Conservation (phyloP, 2,113 vertebrate species). For the Ochotona princeps region DNA sequence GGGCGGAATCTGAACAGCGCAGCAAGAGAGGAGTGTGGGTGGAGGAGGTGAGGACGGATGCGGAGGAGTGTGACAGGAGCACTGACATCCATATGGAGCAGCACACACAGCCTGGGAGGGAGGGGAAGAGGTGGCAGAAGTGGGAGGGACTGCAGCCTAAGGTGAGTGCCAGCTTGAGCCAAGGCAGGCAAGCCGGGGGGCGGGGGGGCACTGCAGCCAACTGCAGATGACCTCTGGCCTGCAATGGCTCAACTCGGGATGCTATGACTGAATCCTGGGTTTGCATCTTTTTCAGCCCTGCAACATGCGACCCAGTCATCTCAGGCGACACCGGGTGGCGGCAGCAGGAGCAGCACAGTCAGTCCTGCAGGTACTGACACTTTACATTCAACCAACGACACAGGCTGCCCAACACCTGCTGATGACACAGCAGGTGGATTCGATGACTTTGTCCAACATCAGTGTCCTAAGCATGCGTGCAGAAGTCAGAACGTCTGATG, state of each 20-base stretch:
- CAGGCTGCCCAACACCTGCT: not conserved
- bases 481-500: not conserved
- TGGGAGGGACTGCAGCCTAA: too few relatives aligned
- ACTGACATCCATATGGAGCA: not conserved
- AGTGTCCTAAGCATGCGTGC: not conserved
- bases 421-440: too few relatives aligned
- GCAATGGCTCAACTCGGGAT: too few relatives aligned
- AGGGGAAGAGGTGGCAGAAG: too few relatives aligned
- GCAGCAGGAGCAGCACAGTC: not conserved
- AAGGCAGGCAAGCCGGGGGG: too few relatives aligned
- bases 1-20: not conserved
- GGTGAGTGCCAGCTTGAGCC: too few relatives aligned
- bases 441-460: too few relatives aligned
- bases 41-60: not conserved
- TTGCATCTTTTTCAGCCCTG: not conserved
- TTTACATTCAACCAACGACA: not conserved
- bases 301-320: too few relatives aligned
- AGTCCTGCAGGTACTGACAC: not conserved
- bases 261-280: not conserved
- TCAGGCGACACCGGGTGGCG: too few relatives aligned
- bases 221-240: too few relatives aligned
- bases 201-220: not conserved
- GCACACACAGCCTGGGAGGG: too few relatives aligned
- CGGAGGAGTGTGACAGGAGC: fast-evolving
- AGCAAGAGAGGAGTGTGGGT: not conserved